Base-by-base conservation (phyloP, 2,113 vertebrate genomes). In the Channa argus region DNA sequence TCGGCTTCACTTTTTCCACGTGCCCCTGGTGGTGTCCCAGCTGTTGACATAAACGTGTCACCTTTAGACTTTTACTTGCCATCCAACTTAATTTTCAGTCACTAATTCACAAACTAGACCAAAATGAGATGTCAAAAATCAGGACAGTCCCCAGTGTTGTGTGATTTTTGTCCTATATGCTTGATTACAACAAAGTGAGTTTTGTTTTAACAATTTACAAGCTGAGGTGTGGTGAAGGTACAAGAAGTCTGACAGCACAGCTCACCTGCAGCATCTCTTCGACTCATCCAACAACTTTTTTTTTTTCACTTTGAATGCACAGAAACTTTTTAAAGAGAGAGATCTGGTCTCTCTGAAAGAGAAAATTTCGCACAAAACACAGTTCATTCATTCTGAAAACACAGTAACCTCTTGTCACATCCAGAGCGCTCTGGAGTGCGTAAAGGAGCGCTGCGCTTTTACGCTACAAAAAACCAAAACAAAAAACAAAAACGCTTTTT, bases 1-100 rank as follows among this genome's bases (percentile, higher is more conserved):
- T 75, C 80, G 64, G 64, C 83, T 86, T 79, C 83, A 80, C 64
- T 70, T 90, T 90, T 86, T 87, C 88, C 88, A 88, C 80, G 84
- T 91, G 86, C 79, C 78, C 56, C 80, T 24, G 24, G 53, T 51
- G 72, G 34, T 58, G 72, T 74, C 60, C 75, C 69, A 38, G 74
- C 62, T 63, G 59, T 54, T 80, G 74, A 91, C 79, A 85, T 37
- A 66, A 77, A 77, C 81, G 82, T 54, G 71, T 72, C 82, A 86
- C 78, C 65, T 72, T 65, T 13, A 68, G 44, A 62, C 34, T 52
- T 55, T 75, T 62, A 12, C 15, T 44, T 65, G 5, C 11, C 34
- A 64, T 24, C n/a, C 61, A 46, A 49, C 46, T 75, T 80, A 8
- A 37, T 61, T 83, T 65, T 10, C 49, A 67, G 63, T 62, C 68